phyloP scores from a whole-genome alignment of 2,888 invertebrate species.

The Labia minor region DNA sequence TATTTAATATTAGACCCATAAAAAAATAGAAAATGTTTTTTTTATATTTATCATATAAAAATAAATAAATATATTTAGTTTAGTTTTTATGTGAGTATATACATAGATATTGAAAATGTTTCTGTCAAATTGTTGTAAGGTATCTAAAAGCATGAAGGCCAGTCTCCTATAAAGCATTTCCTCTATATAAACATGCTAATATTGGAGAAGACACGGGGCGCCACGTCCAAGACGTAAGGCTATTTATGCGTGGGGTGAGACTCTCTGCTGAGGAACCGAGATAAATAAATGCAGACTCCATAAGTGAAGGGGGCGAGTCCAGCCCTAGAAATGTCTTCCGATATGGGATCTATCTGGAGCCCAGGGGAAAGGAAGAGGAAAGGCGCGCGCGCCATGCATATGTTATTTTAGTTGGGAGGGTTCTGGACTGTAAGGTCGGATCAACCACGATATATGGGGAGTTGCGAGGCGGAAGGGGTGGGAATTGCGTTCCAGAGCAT shows the following conservation, averaged over 20 bases:
- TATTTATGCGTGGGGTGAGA: not conserved
- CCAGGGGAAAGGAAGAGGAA: not conserved
- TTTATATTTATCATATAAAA: too few species aligned
- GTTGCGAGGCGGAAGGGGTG: not conserved
- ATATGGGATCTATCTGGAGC: slow-evolving; percentile 13
- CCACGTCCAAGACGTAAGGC: not conserved
- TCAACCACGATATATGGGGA: slow-evolving; percentile 13
- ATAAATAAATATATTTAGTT: too few species aligned
- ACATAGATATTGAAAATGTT: too few species aligned
- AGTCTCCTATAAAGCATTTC: not conserved
- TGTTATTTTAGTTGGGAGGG: not conserved
- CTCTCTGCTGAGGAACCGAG: not conserved
- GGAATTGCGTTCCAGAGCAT: not conserved
- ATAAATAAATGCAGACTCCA: slow-evolving; percentile 13
- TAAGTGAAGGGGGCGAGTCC: not conserved
- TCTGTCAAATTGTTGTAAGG: too few species aligned
- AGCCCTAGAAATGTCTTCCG: slow-evolving; percentile 1
- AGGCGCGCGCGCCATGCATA: slow-evolving; percentile 8
- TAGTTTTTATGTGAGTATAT: too few species aligned
- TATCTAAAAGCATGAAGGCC: not conserved
- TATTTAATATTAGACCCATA: too few species aligned
- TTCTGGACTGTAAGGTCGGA: not conserved
- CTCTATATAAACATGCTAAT: not conserved
- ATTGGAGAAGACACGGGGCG: slow-evolving; percentile 1
- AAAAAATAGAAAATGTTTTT: too few species aligned